Percentiles rank a stretch among this genome's conserved stretches.
Evolutionary conservation across 2,113 vertebrate species (phyloP).

Genomic region (Periophthalmus modestus): DNA sequence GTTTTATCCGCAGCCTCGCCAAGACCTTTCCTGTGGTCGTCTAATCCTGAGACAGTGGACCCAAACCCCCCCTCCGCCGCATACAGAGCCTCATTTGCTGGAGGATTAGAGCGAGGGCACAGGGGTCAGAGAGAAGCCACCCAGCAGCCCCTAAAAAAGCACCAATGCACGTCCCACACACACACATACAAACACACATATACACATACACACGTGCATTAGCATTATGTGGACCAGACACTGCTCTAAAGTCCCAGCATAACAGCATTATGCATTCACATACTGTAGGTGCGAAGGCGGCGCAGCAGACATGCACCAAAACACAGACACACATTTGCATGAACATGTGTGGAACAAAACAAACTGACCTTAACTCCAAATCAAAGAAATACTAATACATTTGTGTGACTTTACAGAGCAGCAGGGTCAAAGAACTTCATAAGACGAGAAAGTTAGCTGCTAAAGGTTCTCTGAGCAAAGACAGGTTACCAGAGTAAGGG

Average conservation of each 20-base stretch:
- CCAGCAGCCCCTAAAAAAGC: slow-evolving; percentile 59
- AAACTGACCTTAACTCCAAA: slow-evolving; percentile 66
- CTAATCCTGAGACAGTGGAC: slow-evolving; percentile 68
- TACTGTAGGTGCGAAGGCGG: slow-evolving; percentile 64
- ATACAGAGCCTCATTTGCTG: slow-evolving; percentile 70
- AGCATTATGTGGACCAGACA: slow-evolving; percentile 49
- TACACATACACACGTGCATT: slow-evolving; percentile 41
- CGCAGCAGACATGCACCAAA: slow-evolving; percentile 53
- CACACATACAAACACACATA: slow-evolving; percentile 28
- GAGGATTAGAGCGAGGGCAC: slow-evolving; percentile 73
- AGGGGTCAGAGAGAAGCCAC: slow-evolving; percentile 60
- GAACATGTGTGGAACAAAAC: slow-evolving; percentile 69
- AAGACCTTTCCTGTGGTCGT: slow-evolving; percentile 56
- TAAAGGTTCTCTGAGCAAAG: slow-evolving; percentile 33
- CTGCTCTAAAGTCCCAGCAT: slow-evolving; percentile 38
- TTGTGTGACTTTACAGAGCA: slow-evolving; percentile 46
- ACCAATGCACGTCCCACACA: slow-evolving; percentile 48
- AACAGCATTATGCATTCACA: slow-evolving; percentile 68
- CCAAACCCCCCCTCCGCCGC: slow-evolving; percentile 53
- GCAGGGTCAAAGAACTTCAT: slow-evolving; percentile 60
- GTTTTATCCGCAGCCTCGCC: slow-evolving; percentile 54
- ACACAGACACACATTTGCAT: slow-evolving; percentile 65
- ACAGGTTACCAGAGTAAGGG: slow-evolving; percentile 47
- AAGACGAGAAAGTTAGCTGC: slow-evolving; percentile 20
- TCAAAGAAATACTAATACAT: slow-evolving; percentile 50